phyloP scores from a whole-genome alignment of 2,888 invertebrate genomes.

The Shargacucullia verbasci region DNA sequence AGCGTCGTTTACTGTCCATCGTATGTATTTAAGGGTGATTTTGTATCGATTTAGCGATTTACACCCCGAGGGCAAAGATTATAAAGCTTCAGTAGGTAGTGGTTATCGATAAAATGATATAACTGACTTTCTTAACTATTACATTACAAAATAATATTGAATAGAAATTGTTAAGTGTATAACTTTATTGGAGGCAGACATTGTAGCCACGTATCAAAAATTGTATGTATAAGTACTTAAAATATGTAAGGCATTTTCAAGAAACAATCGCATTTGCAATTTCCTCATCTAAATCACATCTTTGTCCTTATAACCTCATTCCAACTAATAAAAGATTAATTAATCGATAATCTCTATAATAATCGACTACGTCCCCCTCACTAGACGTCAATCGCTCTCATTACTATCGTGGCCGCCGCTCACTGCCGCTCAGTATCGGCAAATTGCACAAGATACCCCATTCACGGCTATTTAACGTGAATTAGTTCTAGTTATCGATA shows the following conservation, averaged over 20 bases:
- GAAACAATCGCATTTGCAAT: conserved; percentile 4
- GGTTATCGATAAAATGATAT: conserved; percentile 45
- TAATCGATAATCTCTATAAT: conserved; percentile 50
- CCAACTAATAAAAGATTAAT: conserved; percentile 45
- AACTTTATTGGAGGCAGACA: too few relatives aligned
- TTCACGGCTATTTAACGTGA: conserved; percentile 78
- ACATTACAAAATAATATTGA: too few relatives aligned
- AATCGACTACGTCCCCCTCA: conserved; percentile 52
- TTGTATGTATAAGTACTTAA: too few relatives aligned
- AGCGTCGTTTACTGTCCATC: conserved; percentile 41
- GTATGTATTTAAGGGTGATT: conserved; percentile 60
- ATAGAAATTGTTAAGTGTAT: too few relatives aligned
- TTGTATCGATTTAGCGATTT: conserved; percentile 67
- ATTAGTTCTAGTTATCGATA: conserved; percentile 74
- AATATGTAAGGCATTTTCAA: too few relatives aligned
- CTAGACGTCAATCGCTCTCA: conserved; percentile 69
- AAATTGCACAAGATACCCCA: conserved; percentile 79
- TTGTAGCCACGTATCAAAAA: too few relatives aligned
- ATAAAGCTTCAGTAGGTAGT: conserved; percentile 5
- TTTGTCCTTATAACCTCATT: conserved; percentile 27
- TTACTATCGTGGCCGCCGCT: conserved; percentile 57
- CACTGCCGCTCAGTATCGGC: conserved; percentile 62
- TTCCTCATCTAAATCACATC: conserved; percentile 24
- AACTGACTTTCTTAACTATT: not conserved
- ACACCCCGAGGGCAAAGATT: conserved; percentile 53